Evolutionary conservation across 1,140 invertebrate species (phyloP).

Genomic region (Sesamia nonagrioides): DNA sequence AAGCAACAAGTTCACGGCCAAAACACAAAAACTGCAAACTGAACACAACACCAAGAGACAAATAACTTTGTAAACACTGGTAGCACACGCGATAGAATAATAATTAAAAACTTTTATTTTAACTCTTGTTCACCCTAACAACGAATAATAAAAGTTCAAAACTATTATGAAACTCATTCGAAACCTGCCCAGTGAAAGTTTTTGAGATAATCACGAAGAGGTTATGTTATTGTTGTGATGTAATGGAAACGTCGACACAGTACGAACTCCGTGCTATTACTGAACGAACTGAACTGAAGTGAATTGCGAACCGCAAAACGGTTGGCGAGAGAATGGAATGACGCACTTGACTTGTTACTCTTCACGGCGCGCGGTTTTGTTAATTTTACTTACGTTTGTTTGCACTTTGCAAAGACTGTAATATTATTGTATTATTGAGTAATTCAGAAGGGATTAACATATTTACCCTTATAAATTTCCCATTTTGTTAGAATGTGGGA

Average conservation of each 20-base stretch:
- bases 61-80: slow-evolving; percentile 78
- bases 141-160: slow-evolving; percentile 16
- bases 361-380: not conserved
- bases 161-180: slow-evolving; percentile 26
- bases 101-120: slow-evolving; percentile 23
- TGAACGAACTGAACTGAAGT: slow-evolving; percentile 68
- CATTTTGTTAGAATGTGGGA: too few relatives aligned
- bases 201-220: slow-evolving; percentile 64
- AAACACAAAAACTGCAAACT: slow-evolving; percentile 65
- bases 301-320: slow-evolving; percentile 68
- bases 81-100: slow-evolving; percentile 56
- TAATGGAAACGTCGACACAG: slow-evolving; percentile 62
- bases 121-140: slow-evolving; percentile 15
- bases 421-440: too few relatives aligned
- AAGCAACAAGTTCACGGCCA: slow-evolving; percentile 77
- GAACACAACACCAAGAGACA: slow-evolving; percentile 71
- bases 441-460: too few relatives aligned
- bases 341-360: not conserved
- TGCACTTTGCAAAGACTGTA: too few relatives aligned
- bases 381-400: not conserved
- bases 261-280: slow-evolving; percentile 72
- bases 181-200: slow-evolving; percentile 59
- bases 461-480: too few relatives aligned
- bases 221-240: slow-evolving; percentile 74
- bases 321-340: slow-evolving; percentile 39